Percentiles rank a stretch among this genome's conserved stretches.
phyloP scores from a whole-genome alignment of 2,888 invertebrate genomes.

The Pecten maximus region DNA sequence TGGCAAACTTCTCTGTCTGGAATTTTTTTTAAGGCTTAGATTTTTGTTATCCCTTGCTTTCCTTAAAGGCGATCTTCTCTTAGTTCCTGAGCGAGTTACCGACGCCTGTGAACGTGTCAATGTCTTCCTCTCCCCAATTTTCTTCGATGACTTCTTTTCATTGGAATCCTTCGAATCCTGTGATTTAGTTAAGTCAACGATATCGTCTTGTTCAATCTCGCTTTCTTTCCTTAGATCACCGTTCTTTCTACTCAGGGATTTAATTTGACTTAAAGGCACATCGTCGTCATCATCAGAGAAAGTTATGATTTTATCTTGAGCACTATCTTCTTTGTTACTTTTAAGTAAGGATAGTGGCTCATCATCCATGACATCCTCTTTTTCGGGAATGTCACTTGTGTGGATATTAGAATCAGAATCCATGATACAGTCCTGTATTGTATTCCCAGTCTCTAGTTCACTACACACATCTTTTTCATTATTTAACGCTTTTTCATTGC shows the following conservation, averaged over 20 bases:
- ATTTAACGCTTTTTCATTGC: background rate
- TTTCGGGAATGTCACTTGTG: background rate
- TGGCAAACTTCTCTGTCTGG: background rate
- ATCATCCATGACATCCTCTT: background rate
- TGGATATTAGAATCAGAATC: background rate
- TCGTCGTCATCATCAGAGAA: constrained; percentile 46
- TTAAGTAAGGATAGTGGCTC: background rate
- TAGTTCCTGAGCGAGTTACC: constrained; percentile 49
- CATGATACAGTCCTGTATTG: background rate
- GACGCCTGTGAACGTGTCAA: constrained; percentile 52
- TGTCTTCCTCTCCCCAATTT: constrained; percentile 48
- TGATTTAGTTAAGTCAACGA: constrained; percentile 37
- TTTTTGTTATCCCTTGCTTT: constrained; percentile 20
- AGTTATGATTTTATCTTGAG: background rate
- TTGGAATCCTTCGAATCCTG: background rate
- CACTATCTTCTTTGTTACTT: background rate
- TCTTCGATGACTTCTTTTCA: constrained; percentile 42
- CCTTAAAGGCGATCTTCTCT: constrained; percentile 40
- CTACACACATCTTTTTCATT: background rate
- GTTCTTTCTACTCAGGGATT: background rate
- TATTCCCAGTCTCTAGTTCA: background rate
- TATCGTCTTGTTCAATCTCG: background rate
- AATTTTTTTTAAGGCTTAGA: background rate
- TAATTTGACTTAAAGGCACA: constrained; percentile 45
- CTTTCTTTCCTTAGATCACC: background rate